Conservation (phyloP, 2,797 vertebrate species). For the Ptychobarbus kaznakovi region DNA sequence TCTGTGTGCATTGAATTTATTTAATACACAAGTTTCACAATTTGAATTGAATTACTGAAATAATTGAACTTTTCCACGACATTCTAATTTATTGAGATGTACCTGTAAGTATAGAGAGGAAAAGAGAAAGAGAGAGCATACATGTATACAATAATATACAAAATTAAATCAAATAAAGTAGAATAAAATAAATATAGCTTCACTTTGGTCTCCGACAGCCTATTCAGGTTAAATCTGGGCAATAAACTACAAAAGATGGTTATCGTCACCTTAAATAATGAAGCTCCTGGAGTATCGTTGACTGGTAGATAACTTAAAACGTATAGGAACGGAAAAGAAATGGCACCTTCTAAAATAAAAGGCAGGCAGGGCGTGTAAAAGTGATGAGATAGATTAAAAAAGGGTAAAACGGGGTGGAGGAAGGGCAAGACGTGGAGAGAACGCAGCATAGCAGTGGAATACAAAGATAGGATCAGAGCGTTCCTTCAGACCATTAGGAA, state of each 20-base stretch:
- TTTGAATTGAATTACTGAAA: no score
- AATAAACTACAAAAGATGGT: conserved; percentile 61
- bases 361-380: conserved; percentile 48
- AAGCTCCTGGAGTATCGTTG: conserved; percentile 53
- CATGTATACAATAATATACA: not conserved
- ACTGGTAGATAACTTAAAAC: conserved; percentile 60
- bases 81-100: no score
- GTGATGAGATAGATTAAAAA: conserved; percentile 40
- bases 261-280: conserved; percentile 70
- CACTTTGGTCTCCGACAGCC: not conserved
- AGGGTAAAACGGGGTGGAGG: conserved; percentile 30
- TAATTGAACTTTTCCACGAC: no score
- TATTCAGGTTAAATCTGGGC: not conserved
- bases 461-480: conserved; percentile 59
- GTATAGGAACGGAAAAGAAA: conserved; percentile 69
- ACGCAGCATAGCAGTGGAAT: conserved; percentile 21
- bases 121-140: no score
- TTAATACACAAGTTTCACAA: no score
- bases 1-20: no score
- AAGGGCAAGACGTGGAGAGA: conserved; percentile 26
- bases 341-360: conserved; percentile 48
- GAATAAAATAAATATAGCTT: not conserved
- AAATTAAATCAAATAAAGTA: not conserved
- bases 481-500: conserved; percentile 66
- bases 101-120: no score